A percentile compares a stretch with the other conserved stretches of the same genome.
These are phyloP conservation scores for Caerostris darwini DNA, from an alignment of 1,140 invertebrate genomes.

Conservation along the genomic window DNA sequence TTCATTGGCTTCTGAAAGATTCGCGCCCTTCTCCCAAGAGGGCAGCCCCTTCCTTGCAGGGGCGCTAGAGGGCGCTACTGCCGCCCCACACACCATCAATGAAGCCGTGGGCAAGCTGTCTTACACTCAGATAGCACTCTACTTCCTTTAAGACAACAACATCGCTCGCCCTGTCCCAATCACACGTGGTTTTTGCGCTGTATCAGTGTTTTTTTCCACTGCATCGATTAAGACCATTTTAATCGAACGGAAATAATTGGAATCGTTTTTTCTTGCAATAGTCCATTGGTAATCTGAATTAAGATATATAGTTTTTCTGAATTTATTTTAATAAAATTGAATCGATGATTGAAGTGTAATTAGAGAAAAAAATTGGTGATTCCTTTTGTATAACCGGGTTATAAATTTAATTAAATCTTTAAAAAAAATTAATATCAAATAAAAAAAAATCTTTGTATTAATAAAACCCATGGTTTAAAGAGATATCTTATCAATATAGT, in stretches of 20 bases:
- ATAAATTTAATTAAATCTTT: too few relatives aligned
- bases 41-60: not conserved
- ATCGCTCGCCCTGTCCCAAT: not conserved
- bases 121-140: not conserved
- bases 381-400: too few relatives aligned
- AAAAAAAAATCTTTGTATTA: too few relatives aligned
- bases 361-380: too few relatives aligned
- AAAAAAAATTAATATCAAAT: too few relatives aligned
- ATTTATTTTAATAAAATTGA: too few relatives aligned
- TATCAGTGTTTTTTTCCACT: not conserved
- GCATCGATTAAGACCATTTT: not conserved
- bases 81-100: not conserved
- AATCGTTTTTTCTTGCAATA: too few relatives aligned
- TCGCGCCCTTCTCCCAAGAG: not conserved
- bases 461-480: too few relatives aligned
- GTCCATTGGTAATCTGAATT: too few relatives aligned
- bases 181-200: too few relatives aligned
- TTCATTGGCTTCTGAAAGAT: not conserved
- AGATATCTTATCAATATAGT: too few relatives aligned
- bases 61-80: constrained; percentile 44
- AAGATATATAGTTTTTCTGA: not conserved
- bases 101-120: not conserved
- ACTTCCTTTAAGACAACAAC: not conserved
- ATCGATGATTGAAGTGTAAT: not conserved
- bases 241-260: not conserved